Conservation (phyloP, 1,140 invertebrate species). For the Drosophila watanabei region DNA sequence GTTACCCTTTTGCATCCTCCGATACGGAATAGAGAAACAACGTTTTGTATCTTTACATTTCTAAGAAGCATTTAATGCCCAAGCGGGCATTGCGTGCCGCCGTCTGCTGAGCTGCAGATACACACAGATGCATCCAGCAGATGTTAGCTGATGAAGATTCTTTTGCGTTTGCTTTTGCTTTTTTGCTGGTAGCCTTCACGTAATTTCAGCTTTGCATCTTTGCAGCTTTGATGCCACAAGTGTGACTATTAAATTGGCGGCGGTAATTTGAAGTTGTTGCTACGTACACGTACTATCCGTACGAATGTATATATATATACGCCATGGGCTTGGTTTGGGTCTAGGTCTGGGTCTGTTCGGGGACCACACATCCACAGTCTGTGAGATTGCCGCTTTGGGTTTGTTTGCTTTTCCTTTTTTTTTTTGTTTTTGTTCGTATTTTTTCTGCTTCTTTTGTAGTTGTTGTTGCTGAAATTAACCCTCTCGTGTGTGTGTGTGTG, state of each 20-base stretch:
- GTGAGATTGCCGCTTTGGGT: constrained; percentile 57
- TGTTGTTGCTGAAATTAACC: constrained; percentile 71
- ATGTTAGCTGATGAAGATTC: constrained; percentile 30
- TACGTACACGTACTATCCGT: constrained; percentile 27
- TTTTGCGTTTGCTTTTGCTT: background rate
- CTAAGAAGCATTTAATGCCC: constrained; percentile 82
- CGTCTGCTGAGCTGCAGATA: constrained; percentile 38
- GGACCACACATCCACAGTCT: constrained; percentile 66
- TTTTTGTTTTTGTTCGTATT: constrained; percentile 1
- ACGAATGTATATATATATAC: background rate
- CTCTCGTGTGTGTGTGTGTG: constrained; percentile 39
- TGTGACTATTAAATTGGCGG: constrained; percentile 84
- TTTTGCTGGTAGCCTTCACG: constrained; percentile 53
- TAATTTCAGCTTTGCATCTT: constrained; percentile 65
- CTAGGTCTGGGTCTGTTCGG: constrained; percentile 2
- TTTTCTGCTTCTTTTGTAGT: background rate
- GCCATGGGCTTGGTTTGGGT: constrained; percentile 56
- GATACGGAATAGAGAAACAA: constrained; percentile 42
- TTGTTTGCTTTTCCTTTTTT: constrained; percentile 48
- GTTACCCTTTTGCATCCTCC: background rate
- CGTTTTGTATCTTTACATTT: constrained; percentile 71
- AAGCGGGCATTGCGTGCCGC: constrained; percentile 63
- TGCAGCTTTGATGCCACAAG: constrained; percentile 57
- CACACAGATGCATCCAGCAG: constrained; percentile 27
- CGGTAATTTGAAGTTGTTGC: constrained; percentile 77